A percentile compares a stretch with the other conserved stretches of the same genome.
phyloP scores from a whole-genome alignment of 2,113 vertebrate genomes.

The Cheirogaleus medius region DNA sequence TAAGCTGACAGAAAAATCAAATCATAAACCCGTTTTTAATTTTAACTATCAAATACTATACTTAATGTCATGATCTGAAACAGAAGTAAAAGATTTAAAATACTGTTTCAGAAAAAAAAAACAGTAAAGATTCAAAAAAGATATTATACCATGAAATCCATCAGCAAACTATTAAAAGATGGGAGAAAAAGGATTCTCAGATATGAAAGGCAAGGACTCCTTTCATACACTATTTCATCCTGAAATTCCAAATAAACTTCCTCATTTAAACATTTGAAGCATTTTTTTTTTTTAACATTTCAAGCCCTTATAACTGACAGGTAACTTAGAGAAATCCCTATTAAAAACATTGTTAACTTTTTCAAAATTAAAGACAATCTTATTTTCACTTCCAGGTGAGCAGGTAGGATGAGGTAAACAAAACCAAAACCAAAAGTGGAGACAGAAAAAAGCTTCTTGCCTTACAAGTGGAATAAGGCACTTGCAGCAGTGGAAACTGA shows the following conservation, averaged over 20 bases:
- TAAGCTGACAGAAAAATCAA: neutral
- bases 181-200: neutral
- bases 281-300: neutral
- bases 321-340: neutral
- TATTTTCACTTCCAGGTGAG: neutral
- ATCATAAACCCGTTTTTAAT: neutral
- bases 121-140: neutral
- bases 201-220: neutral
- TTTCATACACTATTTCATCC: neutral
- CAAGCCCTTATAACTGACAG: neutral
- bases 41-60: neutral
- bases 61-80: neutral
- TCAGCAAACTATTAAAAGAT: neutral
- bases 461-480: neutral
- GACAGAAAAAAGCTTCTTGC: neutral
- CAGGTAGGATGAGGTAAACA: neutral
- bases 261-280: neutral
- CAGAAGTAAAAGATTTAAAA: slow-evolving; percentile 17
- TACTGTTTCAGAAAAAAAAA: neutral
- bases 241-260: slow-evolving; percentile 22
- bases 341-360: slow-evolving; percentile 7
- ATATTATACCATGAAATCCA: neutral
- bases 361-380: neutral
- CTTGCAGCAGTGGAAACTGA: neutral
- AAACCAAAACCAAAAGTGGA: neutral